These are phyloP conservation scores for Pollimyrus isidori DNA, from an alignment of 2,113 vertebrate species.

Conservation along the genomic window DNA sequence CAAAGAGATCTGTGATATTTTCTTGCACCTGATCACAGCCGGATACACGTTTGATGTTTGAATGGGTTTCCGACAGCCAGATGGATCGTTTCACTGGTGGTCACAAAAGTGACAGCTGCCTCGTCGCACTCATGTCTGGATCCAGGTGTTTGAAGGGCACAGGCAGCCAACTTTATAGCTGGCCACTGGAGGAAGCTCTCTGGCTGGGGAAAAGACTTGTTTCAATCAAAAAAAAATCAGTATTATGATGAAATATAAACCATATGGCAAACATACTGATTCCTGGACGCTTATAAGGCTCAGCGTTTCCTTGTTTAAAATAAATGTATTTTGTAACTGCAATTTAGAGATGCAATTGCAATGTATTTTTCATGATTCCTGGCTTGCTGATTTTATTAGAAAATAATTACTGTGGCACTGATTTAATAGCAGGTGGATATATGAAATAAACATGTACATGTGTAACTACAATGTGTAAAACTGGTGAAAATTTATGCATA, in stretches of 20 bases:
- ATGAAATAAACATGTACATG: neutral
- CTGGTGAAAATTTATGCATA: neutral
- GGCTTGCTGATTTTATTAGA: neutral
- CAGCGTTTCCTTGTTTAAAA: neutral
- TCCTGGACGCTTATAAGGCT: neutral
- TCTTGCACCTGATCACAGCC: conserved; percentile 46
- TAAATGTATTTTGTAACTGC: neutral
- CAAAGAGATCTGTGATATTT: conserved; percentile 38
- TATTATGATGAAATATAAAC: conserved; percentile 12
- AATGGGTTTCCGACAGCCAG: conserved; percentile 48
- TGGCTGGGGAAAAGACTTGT: conserved; percentile 10
- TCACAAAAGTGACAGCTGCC: conserved; percentile 62
- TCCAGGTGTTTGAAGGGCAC: conserved; percentile 49
- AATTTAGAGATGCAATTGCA: neutral
- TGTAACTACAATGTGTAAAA: neutral
- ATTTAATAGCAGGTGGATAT: neutral
- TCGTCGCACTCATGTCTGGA: conserved; percentile 46
- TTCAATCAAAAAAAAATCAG: neutral
- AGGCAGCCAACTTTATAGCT: conserved; percentile 44
- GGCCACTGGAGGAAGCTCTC: conserved; percentile 36
- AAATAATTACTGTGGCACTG: neutral
- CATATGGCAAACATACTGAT: neutral
- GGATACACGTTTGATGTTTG: neutral
- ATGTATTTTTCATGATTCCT: neutral
- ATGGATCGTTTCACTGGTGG: conserved; percentile 60